Evolutionary conservation across 64 coral and sea anemone species (phyloP).

Genomic region (Orbicella faveolata): DNA sequence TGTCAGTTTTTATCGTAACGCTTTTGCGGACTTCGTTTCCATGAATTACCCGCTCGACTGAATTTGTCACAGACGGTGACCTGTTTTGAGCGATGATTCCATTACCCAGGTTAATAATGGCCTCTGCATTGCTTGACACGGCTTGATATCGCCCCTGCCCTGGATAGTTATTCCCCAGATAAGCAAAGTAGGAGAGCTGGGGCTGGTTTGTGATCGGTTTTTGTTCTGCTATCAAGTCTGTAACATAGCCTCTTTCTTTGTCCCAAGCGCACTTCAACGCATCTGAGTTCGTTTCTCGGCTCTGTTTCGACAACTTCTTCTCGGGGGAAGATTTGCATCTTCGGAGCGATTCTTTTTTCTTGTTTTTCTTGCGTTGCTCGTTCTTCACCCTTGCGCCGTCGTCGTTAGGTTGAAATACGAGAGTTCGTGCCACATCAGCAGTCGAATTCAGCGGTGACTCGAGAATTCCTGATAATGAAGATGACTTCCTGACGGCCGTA

Average conservation of each 20-base stretch:
- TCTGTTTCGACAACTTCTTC: neutral
- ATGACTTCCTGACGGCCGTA: no score
- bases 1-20: neutral
- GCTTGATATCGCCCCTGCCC: neutral
- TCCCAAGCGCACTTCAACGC: neutral
- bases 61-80: no score
- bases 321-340: slow-evolving; percentile 6
- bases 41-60: neutral
- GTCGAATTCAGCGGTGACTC: no score
- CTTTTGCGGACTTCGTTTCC: neutral
- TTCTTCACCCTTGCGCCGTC: no score
- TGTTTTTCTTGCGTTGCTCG: neutral
- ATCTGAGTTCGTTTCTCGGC: neutral
- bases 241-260: slow-evolving; percentile 5
- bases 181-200: slow-evolving; percentile 9
- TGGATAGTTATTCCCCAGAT: neutral
- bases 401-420: no score
- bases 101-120: slow-evolving; percentile 1
- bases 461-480: no score
- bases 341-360: neutral
- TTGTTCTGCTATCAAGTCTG: slow-evolving; percentile 7
- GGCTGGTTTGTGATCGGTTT: neutral
- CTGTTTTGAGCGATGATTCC: neutral
- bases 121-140: neutral
- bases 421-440: neutral